These are phyloP conservation scores for Lipotes vexillifer DNA, from an alignment of 2,113 vertebrate genomes.

Conservation along the genomic window DNA sequence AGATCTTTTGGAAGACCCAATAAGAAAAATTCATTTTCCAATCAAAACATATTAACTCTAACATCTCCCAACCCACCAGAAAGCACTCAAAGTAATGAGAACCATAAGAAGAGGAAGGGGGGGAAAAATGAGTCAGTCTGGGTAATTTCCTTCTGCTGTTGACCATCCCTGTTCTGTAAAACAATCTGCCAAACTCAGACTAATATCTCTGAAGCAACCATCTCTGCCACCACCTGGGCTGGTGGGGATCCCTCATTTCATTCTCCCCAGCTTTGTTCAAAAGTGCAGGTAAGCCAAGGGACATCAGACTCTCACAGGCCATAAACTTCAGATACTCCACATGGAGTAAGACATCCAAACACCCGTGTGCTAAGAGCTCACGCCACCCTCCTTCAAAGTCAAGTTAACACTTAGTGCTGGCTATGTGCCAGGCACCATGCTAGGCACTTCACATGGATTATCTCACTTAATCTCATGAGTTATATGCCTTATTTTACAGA, in stretches of 20 bases:
- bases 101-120: neutral
- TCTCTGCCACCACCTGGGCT: neutral
- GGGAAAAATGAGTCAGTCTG: neutral
- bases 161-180: neutral
- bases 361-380: neutral
- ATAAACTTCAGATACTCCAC: neutral
- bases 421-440: neutral
- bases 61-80: conserved; percentile 32
- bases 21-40: conserved; percentile 41
- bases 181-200: neutral
- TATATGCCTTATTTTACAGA: neutral
- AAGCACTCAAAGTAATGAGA: conserved; percentile 15
- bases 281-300: neutral
- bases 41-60: neutral
- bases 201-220: neutral
- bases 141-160: neutral
- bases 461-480: neutral
- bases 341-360: neutral
- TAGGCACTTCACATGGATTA: neutral
- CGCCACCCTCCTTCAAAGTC: neutral
- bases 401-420: neutral
- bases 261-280: neutral
- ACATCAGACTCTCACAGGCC: neutral
- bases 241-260: neutral
- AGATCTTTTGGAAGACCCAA: neutral